Evolutionary conservation across 2,113 vertebrate genomes (phyloP).

Genomic region (Furnarius figulus): DNA sequence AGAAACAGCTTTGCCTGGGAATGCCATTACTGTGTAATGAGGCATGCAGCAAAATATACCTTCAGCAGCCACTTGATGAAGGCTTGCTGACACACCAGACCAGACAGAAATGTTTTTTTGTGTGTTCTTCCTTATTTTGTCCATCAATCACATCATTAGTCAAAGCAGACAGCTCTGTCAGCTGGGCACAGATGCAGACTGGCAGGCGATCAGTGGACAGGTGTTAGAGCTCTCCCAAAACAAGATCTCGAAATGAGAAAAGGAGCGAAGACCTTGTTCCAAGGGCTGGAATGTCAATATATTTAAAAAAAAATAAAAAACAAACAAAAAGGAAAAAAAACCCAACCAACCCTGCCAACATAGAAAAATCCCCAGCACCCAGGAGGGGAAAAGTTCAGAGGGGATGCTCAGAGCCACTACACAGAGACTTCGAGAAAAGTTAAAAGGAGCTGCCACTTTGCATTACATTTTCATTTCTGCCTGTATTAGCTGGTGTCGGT

Average conservation of each 20-base stretch:
- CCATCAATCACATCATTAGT: slow-evolving; percentile 95
- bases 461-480: slow-evolving; percentile 45
- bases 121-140: slow-evolving; percentile 89
- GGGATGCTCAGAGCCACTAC: not conserved
- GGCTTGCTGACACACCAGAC: slow-evolving; percentile 88
- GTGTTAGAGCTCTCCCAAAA: slow-evolving; percentile 83
- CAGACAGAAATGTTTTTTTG: slow-evolving; percentile 86
- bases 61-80: slow-evolving; percentile 90
- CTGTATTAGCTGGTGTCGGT: not conserved
- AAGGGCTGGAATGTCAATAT: slow-evolving; percentile 75
- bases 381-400: slow-evolving; percentile 44
- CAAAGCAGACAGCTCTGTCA: slow-evolving; percentile 89
- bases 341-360: not conserved
- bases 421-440: not conserved
- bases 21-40: slow-evolving; percentile 94
- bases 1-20: slow-evolving; percentile 87
- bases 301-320: not conserved
- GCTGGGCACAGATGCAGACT: slow-evolving; percentile 81
- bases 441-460: slow-evolving; percentile 36
- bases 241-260: slow-evolving; percentile 77
- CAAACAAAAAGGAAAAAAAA: not conserved
- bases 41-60: slow-evolving; percentile 90
- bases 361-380: not conserved
- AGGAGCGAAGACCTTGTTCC: slow-evolving; percentile 78
- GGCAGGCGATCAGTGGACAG: slow-evolving; percentile 85